Conservation (phyloP, 2,113 vertebrate species). For the Eptatretus burgeri region DNA sequence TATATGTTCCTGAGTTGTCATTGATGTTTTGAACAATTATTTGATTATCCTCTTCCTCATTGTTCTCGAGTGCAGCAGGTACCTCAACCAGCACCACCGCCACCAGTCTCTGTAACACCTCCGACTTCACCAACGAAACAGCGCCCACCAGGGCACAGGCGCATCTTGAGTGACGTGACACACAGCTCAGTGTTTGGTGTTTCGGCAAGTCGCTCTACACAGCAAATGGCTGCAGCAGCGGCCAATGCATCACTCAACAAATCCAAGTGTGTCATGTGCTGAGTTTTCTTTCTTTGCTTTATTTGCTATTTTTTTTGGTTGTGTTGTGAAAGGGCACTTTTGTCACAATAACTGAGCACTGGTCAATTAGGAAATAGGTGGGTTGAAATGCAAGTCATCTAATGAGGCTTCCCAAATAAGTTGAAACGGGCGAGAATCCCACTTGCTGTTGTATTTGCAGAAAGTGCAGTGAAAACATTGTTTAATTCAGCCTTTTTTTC, state of each 20-base stretch:
- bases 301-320: not conserved
- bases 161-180: conserved; percentile 85
- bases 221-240: conserved; percentile 68
- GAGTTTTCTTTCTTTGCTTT: not conserved
- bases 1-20: too few relatives aligned
- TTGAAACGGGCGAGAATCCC: too few relatives aligned
- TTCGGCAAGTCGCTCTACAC: conserved; percentile 82
- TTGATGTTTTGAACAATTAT: too few relatives aligned
- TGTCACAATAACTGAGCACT: too few relatives aligned
- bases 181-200: conserved; percentile 84
- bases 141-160: conserved; percentile 44
- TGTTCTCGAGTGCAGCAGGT: not conserved
- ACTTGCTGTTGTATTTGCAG: too few relatives aligned
- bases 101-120: conserved; percentile 40
- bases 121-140: conserved; percentile 71
- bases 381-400: too few relatives aligned
- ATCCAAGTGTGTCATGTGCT: conserved; percentile 38
- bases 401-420: too few relatives aligned
- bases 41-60: too few relatives aligned
- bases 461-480: too few relatives aligned
- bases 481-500: too few relatives aligned
- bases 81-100: conserved; percentile 5
- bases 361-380: too few relatives aligned
- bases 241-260: conserved; percentile 92
- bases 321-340: too few relatives aligned